Evolutionary conservation across 2,888 invertebrate species (phyloP).

Genomic region (Spilarctia lutea): DNA sequence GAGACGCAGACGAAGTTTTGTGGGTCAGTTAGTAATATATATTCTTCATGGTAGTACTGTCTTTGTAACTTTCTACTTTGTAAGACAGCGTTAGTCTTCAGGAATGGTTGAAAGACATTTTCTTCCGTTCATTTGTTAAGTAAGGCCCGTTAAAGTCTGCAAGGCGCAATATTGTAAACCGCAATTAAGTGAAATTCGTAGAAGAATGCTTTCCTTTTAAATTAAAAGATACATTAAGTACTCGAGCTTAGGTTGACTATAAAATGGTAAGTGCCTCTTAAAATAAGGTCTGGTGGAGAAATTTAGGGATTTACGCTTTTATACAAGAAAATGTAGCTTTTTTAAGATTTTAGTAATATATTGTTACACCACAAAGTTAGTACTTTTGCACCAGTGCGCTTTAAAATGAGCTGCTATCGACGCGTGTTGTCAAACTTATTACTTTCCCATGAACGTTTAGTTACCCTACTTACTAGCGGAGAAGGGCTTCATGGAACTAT

Average conservation of each 20-base stretch:
- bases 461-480: too few relatives aligned
- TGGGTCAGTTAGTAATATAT: neutral
- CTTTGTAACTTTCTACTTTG: neutral
- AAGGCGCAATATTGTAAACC: neutral
- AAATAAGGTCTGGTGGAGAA: neutral
- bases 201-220: neutral
- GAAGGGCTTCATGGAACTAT: too few relatives aligned
- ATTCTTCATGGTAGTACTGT: neutral
- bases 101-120: neutral
- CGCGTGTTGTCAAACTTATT: too few relatives aligned
- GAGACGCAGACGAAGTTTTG: too few relatives aligned
- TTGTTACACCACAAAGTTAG: neutral
- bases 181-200: neutral
- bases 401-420: neutral
- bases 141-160: too few relatives aligned
- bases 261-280: neutral
- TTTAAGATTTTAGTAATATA: neutral
- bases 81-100: neutral
- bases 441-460: too few relatives aligned
- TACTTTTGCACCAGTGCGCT: neutral
- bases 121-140: neutral
- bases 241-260: neutral
- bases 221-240: neutral
- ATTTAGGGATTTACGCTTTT: neutral
- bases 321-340: neutral